A percentile compares a stretch with the other conserved stretches of the same genome.
Conservation (phyloP, 2,113 vertebrate species). For the Trachemys scripta region DNA sequence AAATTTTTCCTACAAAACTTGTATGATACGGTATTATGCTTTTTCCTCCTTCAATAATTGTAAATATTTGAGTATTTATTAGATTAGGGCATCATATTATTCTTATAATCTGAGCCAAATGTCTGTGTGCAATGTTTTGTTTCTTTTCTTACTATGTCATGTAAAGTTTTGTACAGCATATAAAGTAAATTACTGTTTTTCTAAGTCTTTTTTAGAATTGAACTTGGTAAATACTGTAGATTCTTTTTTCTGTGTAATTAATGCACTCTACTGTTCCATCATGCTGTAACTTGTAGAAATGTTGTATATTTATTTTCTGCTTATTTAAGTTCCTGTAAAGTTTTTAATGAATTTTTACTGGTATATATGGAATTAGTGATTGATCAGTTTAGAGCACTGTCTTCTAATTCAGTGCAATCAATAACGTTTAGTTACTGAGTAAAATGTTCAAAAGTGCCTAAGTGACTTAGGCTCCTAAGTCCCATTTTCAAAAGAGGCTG, state of each 20-base stretch:
- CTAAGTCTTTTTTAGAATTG: conserved; percentile 68
- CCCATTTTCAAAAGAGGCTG: not conserved
- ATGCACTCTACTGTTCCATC: conserved; percentile 84
- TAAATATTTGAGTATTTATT: conserved; percentile 86
- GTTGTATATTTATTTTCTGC: conserved; percentile 87
- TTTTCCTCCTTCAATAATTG: conserved; percentile 60
- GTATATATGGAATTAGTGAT: conserved; percentile 27
- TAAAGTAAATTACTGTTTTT: conserved; percentile 65
- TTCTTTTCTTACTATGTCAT: conserved; percentile 60
- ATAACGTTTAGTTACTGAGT: not conserved
- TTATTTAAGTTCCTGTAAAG: conserved; percentile 85
- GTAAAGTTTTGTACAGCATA: conserved; percentile 82
- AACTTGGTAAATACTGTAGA: conserved; percentile 81
- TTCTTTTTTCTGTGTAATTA: conserved; percentile 74
- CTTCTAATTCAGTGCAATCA: conserved; percentile 1
- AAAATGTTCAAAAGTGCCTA: conserved; percentile 53
- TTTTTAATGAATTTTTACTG: not conserved
- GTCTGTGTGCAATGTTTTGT: conserved; percentile 81
- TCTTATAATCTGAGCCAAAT: conserved; percentile 84
- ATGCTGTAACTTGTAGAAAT: conserved; percentile 86
- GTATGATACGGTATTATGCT: not conserved
- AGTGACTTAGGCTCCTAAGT: conserved; percentile 45
- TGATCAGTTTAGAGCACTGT: conserved; percentile 36
- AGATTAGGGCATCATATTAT: conserved; percentile 74
- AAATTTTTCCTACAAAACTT: not conserved